phyloP scores from a whole-genome alignment of 2,113 vertebrate species.

The Euleptes europaea region DNA sequence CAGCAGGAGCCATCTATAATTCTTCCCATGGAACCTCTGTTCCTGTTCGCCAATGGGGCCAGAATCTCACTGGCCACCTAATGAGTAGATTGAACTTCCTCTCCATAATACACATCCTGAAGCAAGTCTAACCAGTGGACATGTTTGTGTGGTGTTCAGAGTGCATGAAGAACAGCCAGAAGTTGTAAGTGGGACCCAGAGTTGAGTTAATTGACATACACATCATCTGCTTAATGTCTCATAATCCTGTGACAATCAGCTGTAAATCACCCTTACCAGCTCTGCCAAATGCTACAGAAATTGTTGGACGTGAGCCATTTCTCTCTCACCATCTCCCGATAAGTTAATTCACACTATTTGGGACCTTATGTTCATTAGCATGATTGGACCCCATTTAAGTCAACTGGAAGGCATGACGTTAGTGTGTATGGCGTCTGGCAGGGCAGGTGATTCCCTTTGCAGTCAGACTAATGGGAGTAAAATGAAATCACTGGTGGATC shows the following conservation, averaged over 20 bases:
- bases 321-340: not conserved
- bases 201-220: not conserved
- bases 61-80: not conserved
- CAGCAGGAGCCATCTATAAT: not conserved
- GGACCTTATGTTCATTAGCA: not conserved
- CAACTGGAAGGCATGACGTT: not conserved
- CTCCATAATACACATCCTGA: not conserved
- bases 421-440: accelerated
- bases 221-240: not conserved
- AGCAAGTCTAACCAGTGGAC: not conserved
- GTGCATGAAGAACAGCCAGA: not conserved
- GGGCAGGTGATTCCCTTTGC: accelerated
- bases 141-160: not conserved
- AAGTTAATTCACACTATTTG: not conserved
- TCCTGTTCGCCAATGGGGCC: no score
- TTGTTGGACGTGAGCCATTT: constrained; percentile 21
- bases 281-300: not conserved
- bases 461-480: not conserved
- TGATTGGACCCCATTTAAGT: not conserved
- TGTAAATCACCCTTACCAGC: constrained; percentile 39
- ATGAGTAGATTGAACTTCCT: not conserved
- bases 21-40: not conserved
- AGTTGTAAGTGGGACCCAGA: not conserved
- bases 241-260: not conserved
- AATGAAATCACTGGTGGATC: not conserved